A percentile compares a stretch with the other conserved stretches of the same genome.
These are phyloP conservation scores for Thecophora atra DNA, from an alignment of 2,888 invertebrate genomes.

Conservation along the genomic window DNA sequence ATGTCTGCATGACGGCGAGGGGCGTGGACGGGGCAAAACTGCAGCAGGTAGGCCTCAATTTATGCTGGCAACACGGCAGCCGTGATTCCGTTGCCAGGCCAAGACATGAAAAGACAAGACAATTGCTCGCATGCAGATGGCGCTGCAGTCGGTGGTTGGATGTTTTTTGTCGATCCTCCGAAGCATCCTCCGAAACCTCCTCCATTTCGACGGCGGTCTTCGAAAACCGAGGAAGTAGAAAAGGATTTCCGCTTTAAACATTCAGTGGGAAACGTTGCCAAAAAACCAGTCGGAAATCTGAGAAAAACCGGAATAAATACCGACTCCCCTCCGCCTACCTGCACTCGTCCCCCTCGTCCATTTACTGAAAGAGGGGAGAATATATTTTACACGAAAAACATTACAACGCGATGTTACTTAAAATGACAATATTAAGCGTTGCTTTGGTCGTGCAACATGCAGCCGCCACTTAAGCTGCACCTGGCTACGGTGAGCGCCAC, in stretches of 20 bases:
- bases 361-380: background rate
- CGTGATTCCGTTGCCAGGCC: conserved; percentile 17
- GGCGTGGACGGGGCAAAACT: background rate
- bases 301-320: no score
- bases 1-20: background rate
- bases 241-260: no score
- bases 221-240: background rate
- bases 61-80: conserved; percentile 25
- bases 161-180: conserved; percentile 12
- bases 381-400: background rate
- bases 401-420: background rate
- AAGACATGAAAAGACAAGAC: conserved; percentile 7
- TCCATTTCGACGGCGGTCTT: no score
- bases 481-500: background rate
- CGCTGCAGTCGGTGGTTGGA: conserved; percentile 23
- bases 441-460: conserved; percentile 1
- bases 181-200: background rate
- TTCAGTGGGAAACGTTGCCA: no score
- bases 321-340: no score
- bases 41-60: background rate
- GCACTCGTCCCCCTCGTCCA: background rate
- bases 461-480: background rate
- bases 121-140: conserved; percentile 23
- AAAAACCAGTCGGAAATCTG: no score
- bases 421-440: background rate